Evolutionary conservation across 2,888 invertebrate species (phyloP), one percentile per base, ranked within the genome.

Genomic region (Tachina grossa): DNA sequence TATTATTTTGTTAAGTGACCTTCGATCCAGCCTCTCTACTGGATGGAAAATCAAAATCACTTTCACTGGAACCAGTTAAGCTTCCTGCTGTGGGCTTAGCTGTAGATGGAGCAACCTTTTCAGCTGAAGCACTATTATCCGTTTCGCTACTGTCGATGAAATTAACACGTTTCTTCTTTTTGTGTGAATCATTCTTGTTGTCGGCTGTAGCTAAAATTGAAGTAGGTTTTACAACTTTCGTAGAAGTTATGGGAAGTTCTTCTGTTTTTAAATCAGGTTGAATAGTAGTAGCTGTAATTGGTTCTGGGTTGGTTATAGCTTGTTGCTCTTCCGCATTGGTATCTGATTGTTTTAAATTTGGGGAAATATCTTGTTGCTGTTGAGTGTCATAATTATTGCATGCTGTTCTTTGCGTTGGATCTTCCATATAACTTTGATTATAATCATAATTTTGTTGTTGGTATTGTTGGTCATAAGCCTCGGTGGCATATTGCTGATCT

Each of bases 141-240:
- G 92, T 92, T 89, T 93, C 92, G 88, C 92, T 93, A 89, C 92
- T 90, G 87, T 92, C 92, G 86, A 92, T 90, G 87, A 92, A 92
- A 89, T 91, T 92, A 86, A 92, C 92, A 88, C 91, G 91, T 88
- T 92, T 92, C 89, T 92, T 92, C 88, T 92, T 92, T 87, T 92
- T 92, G 43, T 89, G 89, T 84, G 90, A 90, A 82, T 92, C 92
- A 88, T 90, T 91, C 86, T 90, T 91, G 11, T 86, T 91, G 11
- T 86, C 82, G 10, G 83, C 63, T 39, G 86, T 77, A 84, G 89
- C 87, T 88, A 91, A 89, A 85, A 91, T 91, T 86, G 91, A 91
- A 77, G 91, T 90, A 83, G 91, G 91, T 77, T 87, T 88, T 13
- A 66, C 31, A 43, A 41, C 41, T 68, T 79, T 85, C 13, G 39